Base-by-base conservation (phyloP, 2,113 vertebrate genomes). In the Phoxinus phoxinus region DNA sequence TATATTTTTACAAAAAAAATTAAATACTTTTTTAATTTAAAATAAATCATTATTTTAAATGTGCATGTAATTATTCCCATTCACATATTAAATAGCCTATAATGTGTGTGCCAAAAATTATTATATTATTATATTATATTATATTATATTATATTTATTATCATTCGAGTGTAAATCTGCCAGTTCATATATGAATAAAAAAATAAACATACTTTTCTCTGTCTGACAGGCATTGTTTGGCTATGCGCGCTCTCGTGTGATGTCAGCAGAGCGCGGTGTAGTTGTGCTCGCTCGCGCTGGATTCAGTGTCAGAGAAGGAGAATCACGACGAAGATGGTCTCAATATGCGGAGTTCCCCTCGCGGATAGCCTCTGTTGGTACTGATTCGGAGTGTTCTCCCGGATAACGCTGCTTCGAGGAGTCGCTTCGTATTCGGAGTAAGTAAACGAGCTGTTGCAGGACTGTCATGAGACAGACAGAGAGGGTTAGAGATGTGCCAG, bases 281-380 rank as follows among this genome's bases (percentile, higher is more conserved):
- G 41, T 51, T 69, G 58, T 71, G 61, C 84, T 72, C 77, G 84
- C 63, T 35, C 86, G 12, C 67, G 63, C 27, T 67, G 81, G 81
- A 84, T 56, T 76, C 74, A 37, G 74, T 65, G 87, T 37, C 77
- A 80, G 76, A 74, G 81, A 61, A 83, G 73, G 77, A 79, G 86
- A 78, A 77, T 87, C 56, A 87, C 81, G 84, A 85, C 80, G 88
- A 89, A 63, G 76, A 86, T 86, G 73, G 63, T 84, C 81, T 59
- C 58, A 56, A 65, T 56, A 73, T 75, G 41, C 63, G 41, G 81
- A 87, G 85, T 87, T 85, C 84, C 86, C 85, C 30, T 56, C 27
- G 72, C 59, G 88, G 87, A 82, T 86, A 69, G 83, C 75, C 87
- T 71, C n/a, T 84, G 58, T 87, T 51, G 84, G 73, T 77, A 61